Evolutionary conservation across 2,113 vertebrate genomes (phyloP), one percentile per base, ranked within the genome.

Genomic region (Poecilia latipinna): DNA sequence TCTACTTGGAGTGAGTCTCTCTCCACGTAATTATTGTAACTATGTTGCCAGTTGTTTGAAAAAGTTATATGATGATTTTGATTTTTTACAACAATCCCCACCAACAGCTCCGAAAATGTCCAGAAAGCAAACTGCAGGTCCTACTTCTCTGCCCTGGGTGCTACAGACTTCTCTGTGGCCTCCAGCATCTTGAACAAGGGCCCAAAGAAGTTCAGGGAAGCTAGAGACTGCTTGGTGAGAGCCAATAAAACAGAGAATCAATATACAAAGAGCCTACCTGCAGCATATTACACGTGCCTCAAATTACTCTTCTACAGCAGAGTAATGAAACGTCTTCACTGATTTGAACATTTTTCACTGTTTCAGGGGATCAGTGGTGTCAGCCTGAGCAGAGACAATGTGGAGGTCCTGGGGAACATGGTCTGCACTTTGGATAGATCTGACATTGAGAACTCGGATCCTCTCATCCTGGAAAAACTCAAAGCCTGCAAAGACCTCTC

Each of bases 1-100:
- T 94, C 17, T 94, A 90, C 80, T 87, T 91, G 29, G 77, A 74
- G 93, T 93, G 63, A 90, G 88, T 81, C 0, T n/a, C 4, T 65
- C 1, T 17, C 5, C 32, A 5, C 32, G 4, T 19, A 68, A 67
- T 28, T 6, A 12, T 31, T 19, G 0, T 1, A 15, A 4, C 13
- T 4, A 1, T 51, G 4, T 8, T n/a, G 4, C 4, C 67, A 32
- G 3, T 57, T 39, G 33, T 51, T 39, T 3, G 13, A 12, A 54
- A 12, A 54, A 1, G 19, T 13, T 57, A 32, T 35, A 12, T n/a
- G 15, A 26, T 3, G 13, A 28, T 11, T 13, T 29, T 29, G 29
- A 64, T 72, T 32, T n/a, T 32, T 29, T 29, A 67, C 68, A 94
- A 91, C 32, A 85, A 83, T 26, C 54, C 68, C 12, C 69, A 89